These are phyloP conservation scores for Chymomyza amoena DNA, from an alignment of 2,888 invertebrate genomes.

Conservation along the genomic window DNA sequence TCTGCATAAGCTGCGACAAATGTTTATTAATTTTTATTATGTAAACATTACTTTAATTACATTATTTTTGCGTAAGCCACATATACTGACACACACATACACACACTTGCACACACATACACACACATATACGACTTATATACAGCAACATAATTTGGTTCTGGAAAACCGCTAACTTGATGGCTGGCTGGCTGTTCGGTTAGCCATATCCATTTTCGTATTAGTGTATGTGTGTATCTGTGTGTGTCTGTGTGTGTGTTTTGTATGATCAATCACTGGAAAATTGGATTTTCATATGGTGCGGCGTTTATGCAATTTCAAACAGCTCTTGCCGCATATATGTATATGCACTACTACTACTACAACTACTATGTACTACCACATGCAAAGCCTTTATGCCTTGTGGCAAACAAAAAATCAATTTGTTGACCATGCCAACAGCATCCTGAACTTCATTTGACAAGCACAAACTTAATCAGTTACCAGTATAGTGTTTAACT, in stretches of 20 bases:
- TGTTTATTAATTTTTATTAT: conserved; percentile 67
- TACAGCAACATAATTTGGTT: not conserved
- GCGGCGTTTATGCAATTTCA: conserved; percentile 60
- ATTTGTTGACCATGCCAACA: conserved; percentile 36
- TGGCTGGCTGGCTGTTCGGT: conserved; percentile 55
- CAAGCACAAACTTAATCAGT: conserved; percentile 69
- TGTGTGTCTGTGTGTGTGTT: conserved; percentile 33
- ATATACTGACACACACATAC: conserved; percentile 40
- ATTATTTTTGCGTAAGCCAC: conserved; percentile 63
- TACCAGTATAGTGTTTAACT: conserved; percentile 27
- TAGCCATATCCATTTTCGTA: conserved; percentile 18
- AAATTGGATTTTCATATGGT: conserved; percentile 78
- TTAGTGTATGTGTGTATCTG: conserved; percentile 16
- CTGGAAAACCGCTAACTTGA: conserved; percentile 67
- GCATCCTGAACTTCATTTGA: conserved; percentile 29
- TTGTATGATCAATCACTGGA: conserved; percentile 79
- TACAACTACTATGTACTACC: not conserved
- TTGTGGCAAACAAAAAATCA: conserved; percentile 65
- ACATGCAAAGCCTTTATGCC: conserved; percentile 12
- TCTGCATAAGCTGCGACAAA: conserved; percentile 65
- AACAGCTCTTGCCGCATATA: conserved; percentile 26
- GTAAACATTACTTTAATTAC: conserved; percentile 71
- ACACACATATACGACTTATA: too few species aligned
- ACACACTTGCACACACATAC: conserved; percentile 15
- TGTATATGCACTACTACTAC: not conserved